Evolutionary conservation across 2,797 vertebrate genomes (phyloP).

Genomic region (Oreochromis mossambicus): DNA sequence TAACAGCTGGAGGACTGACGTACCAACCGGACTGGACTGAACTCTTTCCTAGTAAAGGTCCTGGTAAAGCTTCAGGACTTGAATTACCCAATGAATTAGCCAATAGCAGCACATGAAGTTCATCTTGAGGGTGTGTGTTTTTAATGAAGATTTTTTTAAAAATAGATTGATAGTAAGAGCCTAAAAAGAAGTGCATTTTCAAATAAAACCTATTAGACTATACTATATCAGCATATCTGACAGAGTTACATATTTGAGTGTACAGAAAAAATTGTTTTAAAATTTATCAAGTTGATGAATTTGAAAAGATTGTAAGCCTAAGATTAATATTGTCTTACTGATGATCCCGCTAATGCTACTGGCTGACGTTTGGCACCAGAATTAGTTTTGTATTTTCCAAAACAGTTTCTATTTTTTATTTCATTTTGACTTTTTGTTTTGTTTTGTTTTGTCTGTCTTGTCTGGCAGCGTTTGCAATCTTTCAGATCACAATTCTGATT

Average conservation of each 20-base stretch:
- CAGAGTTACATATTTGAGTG: not conserved
- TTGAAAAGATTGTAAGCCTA: not conserved
- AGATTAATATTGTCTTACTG: not conserved
- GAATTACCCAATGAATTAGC: not conserved
- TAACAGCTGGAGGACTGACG: slow-evolving; percentile 13
- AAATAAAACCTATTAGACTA: not conserved
- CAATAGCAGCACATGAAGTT: not conserved
- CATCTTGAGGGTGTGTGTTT: not conserved
- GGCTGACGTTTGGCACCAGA: not conserved
- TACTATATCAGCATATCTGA: not conserved
- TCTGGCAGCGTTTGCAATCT: not conserved
- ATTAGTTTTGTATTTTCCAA: not conserved
- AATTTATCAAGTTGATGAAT: not conserved
- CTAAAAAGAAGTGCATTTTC: not conserved
- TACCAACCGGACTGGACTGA: not conserved
- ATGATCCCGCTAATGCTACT: not conserved
- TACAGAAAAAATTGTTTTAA: not conserved
- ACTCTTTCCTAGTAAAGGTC: not conserved
- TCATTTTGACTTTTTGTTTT: not conserved
- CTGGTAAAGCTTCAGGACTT: not conserved
- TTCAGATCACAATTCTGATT: not conserved
- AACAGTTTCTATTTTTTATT: not conserved
- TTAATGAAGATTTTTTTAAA: not conserved
- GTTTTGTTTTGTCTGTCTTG: not conserved
- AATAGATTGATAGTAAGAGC: not conserved